Percentiles rank a stretch among this genome's conserved stretches.
These are phyloP conservation scores for Gambusia holbrooki DNA, from an alignment of 2,113 vertebrate genomes.

Conservation along the genomic window DNA sequence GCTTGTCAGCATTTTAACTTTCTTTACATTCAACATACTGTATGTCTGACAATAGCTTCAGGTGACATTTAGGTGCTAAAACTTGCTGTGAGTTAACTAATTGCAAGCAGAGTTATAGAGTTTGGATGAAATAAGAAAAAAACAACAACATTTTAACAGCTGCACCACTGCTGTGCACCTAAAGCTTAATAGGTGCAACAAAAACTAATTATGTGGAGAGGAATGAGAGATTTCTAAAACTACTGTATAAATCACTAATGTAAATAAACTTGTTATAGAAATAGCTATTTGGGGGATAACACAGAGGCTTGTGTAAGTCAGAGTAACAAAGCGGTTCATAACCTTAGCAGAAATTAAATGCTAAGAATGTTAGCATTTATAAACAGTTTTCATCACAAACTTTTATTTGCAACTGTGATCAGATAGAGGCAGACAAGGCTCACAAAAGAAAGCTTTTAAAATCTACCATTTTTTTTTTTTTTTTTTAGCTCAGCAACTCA, in stretches of 20 bases:
- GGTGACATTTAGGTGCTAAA: too few relatives aligned
- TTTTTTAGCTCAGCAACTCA: too few relatives aligned
- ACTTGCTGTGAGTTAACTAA: too few relatives aligned
- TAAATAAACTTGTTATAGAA: background rate
- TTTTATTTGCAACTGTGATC: background rate
- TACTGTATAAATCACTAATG: background rate
- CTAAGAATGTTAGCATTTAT: background rate
- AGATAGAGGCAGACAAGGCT: background rate
- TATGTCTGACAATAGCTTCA: too few relatives aligned
- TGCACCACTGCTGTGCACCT: too few relatives aligned
- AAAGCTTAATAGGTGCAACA: too few relatives aligned
- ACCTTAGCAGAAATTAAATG: background rate
- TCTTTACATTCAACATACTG: too few relatives aligned
- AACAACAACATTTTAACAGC: too few relatives aligned
- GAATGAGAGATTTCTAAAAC: background rate
- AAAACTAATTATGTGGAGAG: background rate
- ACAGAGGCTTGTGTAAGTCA: background rate
- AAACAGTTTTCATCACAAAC: background rate
- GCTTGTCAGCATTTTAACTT: too few relatives aligned
- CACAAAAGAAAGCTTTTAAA: background rate
- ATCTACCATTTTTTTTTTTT: background rate
- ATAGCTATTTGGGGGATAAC: too few relatives aligned
- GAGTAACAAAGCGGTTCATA: background rate
- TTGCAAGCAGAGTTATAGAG: too few relatives aligned
- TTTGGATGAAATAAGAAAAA: too few relatives aligned